These are phyloP conservation scores for Amphiprion ocellaris DNA, from an alignment of 2,113 vertebrate genomes.

Conservation along the genomic window DNA sequence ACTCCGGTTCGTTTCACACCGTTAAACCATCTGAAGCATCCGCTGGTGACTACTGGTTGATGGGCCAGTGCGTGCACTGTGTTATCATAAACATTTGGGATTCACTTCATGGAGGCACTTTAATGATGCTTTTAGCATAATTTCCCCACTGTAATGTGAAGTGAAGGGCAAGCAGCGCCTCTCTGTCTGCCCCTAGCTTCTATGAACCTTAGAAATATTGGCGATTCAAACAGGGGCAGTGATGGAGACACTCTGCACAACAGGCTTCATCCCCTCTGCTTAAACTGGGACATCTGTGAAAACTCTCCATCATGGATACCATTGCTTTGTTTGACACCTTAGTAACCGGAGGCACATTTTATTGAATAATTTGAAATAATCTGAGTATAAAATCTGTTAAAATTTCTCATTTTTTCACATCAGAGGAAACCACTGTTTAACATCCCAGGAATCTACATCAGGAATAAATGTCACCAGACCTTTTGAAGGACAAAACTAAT, in stretches of 20 bases:
- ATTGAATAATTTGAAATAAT: background rate
- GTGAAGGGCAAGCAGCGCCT: slow-evolving; percentile 68
- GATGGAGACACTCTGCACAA: slow-evolving; percentile 16
- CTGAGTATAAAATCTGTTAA: background rate
- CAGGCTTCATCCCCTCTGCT: background rate
- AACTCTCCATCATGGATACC: slow-evolving; percentile 15
- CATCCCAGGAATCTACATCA: slow-evolving; percentile 1
- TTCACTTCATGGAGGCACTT: slow-evolving; percentile 73
- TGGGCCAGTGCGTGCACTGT: slow-evolving; percentile 43
- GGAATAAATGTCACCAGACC: background rate
- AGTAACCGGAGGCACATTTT: background rate
- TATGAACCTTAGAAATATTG: slow-evolving; percentile 56
- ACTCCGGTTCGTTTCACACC: slow-evolving; percentile 38
- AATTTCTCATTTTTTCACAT: too few relatives aligned
- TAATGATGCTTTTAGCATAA: slow-evolving; percentile 78
- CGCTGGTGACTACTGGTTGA: slow-evolving; percentile 61
- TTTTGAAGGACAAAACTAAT: slow-evolving; percentile 1
- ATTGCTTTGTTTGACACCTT: slow-evolving; percentile 2
- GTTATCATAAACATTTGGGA: slow-evolving; percentile 76
- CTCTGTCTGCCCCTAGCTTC: slow-evolving; percentile 53
- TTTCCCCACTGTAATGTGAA: slow-evolving; percentile 66
- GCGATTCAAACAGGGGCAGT: slow-evolving; percentile 32
- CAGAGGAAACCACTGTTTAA: background rate
- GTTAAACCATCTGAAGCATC: slow-evolving; percentile 61
- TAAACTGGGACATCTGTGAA: background rate